Conservation (phyloP, 2,797 vertebrate species). For the Gastrophryne carolinensis region DNA sequence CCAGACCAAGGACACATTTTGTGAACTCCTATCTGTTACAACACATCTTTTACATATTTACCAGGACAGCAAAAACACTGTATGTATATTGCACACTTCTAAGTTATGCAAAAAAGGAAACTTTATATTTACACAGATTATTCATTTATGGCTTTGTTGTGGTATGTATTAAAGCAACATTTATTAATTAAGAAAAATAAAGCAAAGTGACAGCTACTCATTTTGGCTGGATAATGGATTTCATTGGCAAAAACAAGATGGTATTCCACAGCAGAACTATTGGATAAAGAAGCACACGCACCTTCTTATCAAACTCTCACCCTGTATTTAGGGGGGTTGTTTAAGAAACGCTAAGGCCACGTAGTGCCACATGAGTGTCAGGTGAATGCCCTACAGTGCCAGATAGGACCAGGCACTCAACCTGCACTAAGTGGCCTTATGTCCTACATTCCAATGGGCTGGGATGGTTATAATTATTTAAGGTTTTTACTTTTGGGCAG, state of each 20-base stretch:
- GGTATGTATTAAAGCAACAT: neutral
- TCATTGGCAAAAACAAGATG: neutral
- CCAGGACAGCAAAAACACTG: too few species aligned
- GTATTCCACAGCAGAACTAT: neutral
- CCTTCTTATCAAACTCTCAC: too few species aligned
- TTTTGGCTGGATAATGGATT: neutral
- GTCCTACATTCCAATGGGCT: too few species aligned
- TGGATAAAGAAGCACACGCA: too few species aligned
- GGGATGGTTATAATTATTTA: too few species aligned
- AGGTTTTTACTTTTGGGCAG: too few species aligned
- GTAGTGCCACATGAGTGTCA: too few species aligned
- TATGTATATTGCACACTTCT: conserved; percentile 17
- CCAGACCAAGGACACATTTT: conserved; percentile 34
- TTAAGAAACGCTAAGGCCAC: too few species aligned
- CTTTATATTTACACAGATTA: conserved; percentile 6
- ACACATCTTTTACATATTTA: conserved; percentile 2
- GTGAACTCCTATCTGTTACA: conserved; percentile 11
- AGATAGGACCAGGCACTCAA: too few species aligned
- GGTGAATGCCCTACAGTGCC: too few species aligned
- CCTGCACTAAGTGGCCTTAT: too few species aligned
- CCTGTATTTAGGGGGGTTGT: too few species aligned
- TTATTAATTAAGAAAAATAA: neutral
- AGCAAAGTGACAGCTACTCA: neutral
- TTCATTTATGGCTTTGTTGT: neutral
- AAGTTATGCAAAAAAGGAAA: conserved; percentile 19